Conservation (phyloP, 2,113 vertebrate genomes). For the Hippolais icterina region DNA sequence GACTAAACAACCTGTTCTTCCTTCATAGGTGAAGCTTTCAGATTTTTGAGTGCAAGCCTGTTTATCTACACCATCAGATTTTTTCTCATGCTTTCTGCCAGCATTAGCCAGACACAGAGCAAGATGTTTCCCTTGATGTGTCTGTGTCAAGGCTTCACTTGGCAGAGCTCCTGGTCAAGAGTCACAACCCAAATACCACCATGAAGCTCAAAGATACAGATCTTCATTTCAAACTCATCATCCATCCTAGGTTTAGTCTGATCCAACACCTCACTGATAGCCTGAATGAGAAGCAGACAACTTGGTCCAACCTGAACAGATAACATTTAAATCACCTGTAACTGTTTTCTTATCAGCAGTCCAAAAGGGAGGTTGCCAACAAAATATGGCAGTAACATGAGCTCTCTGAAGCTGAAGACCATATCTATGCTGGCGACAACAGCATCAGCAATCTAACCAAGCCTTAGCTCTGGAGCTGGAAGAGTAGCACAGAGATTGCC, state of each 20-base stretch:
- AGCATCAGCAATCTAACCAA: background rate
- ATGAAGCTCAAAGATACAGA: background rate
- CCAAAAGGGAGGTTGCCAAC: background rate
- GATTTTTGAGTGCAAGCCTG: background rate
- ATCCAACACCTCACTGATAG: background rate
- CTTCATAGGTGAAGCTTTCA: background rate
- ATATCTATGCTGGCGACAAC: background rate
- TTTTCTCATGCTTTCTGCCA: background rate
- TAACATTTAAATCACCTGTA: background rate
- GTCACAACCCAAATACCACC: background rate
- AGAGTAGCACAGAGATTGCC: background rate
- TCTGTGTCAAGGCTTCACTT: background rate
- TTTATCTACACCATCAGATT: background rate
- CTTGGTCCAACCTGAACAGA: background rate
- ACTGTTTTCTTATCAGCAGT: background rate
- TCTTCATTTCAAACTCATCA: background rate
- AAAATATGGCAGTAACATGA: background rate
- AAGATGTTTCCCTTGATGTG: background rate
- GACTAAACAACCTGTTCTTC: background rate
- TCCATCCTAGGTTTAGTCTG: background rate
- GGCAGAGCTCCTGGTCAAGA: background rate
- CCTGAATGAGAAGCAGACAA: fast-evolving
- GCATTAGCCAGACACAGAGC: background rate
- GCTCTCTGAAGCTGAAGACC: background rate
- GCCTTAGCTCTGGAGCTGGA: background rate